Conservation (phyloP, 2,888 invertebrate genomes). For the Trachelus stipa region DNA sequence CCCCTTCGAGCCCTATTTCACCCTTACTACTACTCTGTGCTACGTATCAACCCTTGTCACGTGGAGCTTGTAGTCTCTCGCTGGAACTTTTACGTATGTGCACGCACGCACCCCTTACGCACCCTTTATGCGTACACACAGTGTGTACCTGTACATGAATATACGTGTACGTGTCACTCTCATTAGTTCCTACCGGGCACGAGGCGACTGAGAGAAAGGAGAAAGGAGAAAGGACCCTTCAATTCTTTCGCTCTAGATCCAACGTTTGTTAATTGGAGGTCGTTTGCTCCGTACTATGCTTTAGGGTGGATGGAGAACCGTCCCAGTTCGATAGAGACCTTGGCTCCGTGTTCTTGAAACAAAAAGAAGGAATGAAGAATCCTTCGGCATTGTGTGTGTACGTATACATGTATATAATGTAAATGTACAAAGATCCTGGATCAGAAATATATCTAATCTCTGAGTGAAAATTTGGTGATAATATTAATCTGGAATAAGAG, state of each 20-base stretch:
- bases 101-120: constrained; percentile 6
- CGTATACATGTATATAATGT: neutral
- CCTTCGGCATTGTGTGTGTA: neutral
- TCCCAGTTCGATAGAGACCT: neutral
- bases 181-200: constrained; percentile 37
- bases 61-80: constrained; percentile 33
- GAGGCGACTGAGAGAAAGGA: constrained; percentile 33
- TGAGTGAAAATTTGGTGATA: neutral
- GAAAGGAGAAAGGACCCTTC: constrained; percentile 50
- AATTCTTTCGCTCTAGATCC: constrained; percentile 64
- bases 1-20: constrained; percentile 16
- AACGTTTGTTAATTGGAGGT: constrained; percentile 63
- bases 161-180: constrained; percentile 37
- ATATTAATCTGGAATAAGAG: neutral
- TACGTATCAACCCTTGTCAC: constrained; percentile 22
- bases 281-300: constrained; percentile 23
- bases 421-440: neutral
- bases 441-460: neutral
- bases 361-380: neutral
- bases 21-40: neutral
- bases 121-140: constrained; percentile 5
- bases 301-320: neutral
- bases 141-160: constrained; percentile 1
- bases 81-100: constrained; percentile 20
- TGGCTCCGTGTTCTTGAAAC: neutral